Conservation (phyloP, 2,113 vertebrate genomes). For the Speoplatyrhinus poulsoni region DNA sequence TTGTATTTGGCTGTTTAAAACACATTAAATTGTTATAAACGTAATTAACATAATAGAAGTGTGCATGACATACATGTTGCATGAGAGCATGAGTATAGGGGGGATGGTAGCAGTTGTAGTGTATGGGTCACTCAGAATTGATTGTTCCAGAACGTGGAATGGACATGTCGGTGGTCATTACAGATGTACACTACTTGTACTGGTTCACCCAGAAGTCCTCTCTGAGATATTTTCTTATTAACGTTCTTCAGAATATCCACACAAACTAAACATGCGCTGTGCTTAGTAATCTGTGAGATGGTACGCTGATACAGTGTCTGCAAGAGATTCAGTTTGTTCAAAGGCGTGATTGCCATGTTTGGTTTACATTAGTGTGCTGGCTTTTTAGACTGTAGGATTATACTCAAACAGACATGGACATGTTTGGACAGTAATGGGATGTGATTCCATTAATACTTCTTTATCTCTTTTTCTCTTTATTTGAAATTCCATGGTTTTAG, state of each 20-base stretch:
- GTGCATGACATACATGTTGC: neutral
- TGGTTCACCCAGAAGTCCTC: slow-evolving; percentile 7
- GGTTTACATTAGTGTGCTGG: slow-evolving; percentile 34
- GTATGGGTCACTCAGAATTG: slow-evolving; percentile 50
- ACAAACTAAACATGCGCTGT: neutral
- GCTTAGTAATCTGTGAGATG: too few species aligned
- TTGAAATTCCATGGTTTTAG: slow-evolving; percentile 10
- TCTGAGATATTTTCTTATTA: slow-evolving; percentile 25
- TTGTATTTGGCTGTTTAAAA: too few species aligned
- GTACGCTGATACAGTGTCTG: too few species aligned
- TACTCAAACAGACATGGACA: slow-evolving; percentile 29
- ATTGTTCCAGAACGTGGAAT: slow-evolving; percentile 61
- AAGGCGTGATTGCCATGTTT: slow-evolving; percentile 34
- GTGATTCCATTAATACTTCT: slow-evolving; percentile 10
- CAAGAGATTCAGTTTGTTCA: neutral
- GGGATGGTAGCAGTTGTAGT: slow-evolving; percentile 28
- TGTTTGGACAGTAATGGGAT: slow-evolving; percentile 36
- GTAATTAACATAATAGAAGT: too few species aligned
- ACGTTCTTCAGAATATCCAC: neutral
- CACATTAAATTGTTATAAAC: too few species aligned
- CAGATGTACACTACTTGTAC: slow-evolving; percentile 10
- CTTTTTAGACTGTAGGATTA: slow-evolving; percentile 53
- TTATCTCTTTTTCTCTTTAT: slow-evolving; percentile 9
- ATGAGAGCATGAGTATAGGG: slow-evolving; percentile 14
- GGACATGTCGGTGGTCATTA: slow-evolving; percentile 54